Evolutionary conservation across 2,888 invertebrate species (phyloP).

Genomic region (Hydroisotoma schaefferi): DNA sequence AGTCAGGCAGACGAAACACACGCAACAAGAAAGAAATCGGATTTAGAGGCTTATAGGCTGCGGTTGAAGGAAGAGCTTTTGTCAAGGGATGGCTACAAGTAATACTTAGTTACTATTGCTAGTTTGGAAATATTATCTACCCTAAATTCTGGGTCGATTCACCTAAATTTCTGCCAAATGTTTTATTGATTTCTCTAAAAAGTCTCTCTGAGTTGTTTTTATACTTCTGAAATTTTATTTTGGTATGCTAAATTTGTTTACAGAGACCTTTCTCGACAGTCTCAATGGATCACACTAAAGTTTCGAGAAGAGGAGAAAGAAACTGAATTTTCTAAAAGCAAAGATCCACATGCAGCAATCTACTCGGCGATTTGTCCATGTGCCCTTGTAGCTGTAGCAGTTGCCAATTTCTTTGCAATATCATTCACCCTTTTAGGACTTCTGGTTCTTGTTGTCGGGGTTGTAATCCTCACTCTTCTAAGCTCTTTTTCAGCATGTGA

Average conservation of each 20-base stretch:
- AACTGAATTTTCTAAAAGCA: constrained; percentile 59
- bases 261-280: constrained; percentile 66
- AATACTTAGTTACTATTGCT: constrained; percentile 51
- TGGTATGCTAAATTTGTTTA: constrained; percentile 42
- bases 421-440: constrained; percentile 48
- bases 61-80: constrained; percentile 77
- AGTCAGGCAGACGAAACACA: constrained; percentile 51
- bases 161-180: no score
- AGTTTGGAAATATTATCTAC: no score
- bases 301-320: constrained; percentile 67
- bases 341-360: constrained; percentile 49
- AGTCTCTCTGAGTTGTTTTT: no score
- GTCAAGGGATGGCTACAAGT: constrained; percentile 78
- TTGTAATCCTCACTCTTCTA: constrained; percentile 50
- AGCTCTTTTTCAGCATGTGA: constrained; percentile 49
- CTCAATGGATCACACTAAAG: constrained; percentile 62
- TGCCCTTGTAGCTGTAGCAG: constrained; percentile 51
- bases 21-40: constrained; percentile 54
- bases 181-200: no score
- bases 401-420: constrained; percentile 45
- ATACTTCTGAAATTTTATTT: no score
- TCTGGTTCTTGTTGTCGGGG: constrained; percentile 50
- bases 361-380: constrained; percentile 52
- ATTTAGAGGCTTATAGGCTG: constrained; percentile 72
- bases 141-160: no score